Evolutionary conservation across 2,888 invertebrate genomes (phyloP).

Genomic region (Cephus pygmeus): DNA sequence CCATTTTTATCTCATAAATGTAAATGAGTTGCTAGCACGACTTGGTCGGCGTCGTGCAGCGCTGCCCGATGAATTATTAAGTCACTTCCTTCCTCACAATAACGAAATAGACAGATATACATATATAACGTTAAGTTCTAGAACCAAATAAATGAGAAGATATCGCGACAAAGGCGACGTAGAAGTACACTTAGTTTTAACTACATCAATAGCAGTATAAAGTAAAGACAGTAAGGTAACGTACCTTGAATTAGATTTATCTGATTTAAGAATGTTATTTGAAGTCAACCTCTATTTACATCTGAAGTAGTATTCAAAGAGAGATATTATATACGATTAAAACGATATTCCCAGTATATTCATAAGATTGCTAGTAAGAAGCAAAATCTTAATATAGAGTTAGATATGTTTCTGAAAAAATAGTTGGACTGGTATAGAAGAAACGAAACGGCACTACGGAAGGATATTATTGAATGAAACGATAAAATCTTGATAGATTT

Average conservation of each 20-base stretch:
- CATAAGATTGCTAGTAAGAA: background rate
- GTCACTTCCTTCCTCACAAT: conserved; percentile 31
- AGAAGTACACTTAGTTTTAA: conserved; percentile 15
- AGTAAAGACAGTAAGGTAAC: background rate
- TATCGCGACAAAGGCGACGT: conserved; percentile 25
- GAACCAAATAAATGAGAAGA: conserved; percentile 25
- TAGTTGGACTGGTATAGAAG: background rate
- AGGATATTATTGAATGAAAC: background rate
- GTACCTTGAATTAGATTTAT: background rate
- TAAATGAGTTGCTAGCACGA: conserved; percentile 33
- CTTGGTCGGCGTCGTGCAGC: conserved; percentile 17
- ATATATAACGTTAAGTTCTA: conserved; percentile 25
- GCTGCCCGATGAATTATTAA: conserved; percentile 35
- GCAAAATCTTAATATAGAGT: background rate
- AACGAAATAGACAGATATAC: conserved; percentile 30
- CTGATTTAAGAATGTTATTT: background rate
- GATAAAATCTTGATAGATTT: background rate
- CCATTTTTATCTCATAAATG: conserved; percentile 40
- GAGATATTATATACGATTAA: background rate
- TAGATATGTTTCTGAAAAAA: background rate
- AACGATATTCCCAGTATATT: background rate
- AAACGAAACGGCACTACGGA: background rate
- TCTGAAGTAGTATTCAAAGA: background rate
- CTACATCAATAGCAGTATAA: background rate
- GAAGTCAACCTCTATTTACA: background rate